Base-by-base conservation (phyloP, 2,797 vertebrate genomes). In the Lagodon rhomboides region DNA sequence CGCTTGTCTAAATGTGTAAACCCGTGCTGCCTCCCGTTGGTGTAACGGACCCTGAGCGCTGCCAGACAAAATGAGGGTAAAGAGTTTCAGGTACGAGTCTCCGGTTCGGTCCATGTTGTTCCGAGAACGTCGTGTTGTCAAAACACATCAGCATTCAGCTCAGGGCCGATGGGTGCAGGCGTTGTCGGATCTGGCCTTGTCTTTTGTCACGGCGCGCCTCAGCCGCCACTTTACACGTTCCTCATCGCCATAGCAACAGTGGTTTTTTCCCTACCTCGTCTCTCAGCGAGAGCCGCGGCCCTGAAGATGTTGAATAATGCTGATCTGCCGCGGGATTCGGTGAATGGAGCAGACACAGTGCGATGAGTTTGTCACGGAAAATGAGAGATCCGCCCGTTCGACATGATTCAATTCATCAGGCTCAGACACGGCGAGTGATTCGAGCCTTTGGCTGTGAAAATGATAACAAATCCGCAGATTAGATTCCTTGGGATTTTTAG, bases 221-320 rank as follows among this genome's bases (percentile, higher is more conserved):
- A 56, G 74, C 80, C 80, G 67, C 65, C 77, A 55, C 86, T 90
- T 90, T 83, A 64, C 86, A 78, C 46, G 27, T 74, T 77, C 59
- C 86, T 64, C 81, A 67, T 95, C 49, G 51, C 90, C 92, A 94
- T 93, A 79, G 94, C 89, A 93, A 94, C 93, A 79, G 86, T 84
- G 68, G 55, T 80, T 88, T 85, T 85, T 38, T 38, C 76, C 60
- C 83, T 80, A 64, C 61, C 82, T 86, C 46, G 4, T 87, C 71
- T 84, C 72, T 68, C 61, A 34, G 77, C 18, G 38, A 80, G 60
- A 72, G 73, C 59, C 71, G 9, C 47, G 66, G 77, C 83, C 79
- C 64, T 73, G 70, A 60, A 70, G 80, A 85, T 76, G 84, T 51
- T 68, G 77, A 90, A 85, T 85, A 75, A 79, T 53, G 71, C 64